Conservation (phyloP, 2,888 invertebrate genomes). For the Hirtodrosophila cameraria region DNA sequence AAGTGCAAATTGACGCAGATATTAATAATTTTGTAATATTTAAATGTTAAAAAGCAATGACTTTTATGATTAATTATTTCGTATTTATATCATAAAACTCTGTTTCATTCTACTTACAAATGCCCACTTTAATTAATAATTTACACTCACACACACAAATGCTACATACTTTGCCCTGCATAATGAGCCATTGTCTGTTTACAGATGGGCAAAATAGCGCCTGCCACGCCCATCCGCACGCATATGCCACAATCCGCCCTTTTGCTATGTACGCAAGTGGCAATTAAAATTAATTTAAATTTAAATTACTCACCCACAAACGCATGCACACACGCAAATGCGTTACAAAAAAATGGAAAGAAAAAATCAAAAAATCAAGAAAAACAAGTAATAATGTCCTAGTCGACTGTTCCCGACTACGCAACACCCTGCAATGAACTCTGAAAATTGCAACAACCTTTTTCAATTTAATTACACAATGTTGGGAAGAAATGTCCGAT, state of each 20-base stretch:
- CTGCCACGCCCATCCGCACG: slow-evolving; percentile 15
- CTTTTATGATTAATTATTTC: no score
- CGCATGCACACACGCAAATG: not conserved
- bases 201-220: slow-evolving; percentile 29
- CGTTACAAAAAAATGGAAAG: slow-evolving; percentile 1
- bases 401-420: no score
- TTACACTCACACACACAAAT: slow-evolving; percentile 9
- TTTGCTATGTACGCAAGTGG: slow-evolving; percentile 47
- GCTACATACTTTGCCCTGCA: slow-evolving; percentile 9
- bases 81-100: not conserved
- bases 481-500: no score
- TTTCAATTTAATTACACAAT: no score
- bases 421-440: no score
- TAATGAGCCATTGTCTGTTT: slow-evolving; percentile 48
- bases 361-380: slow-evolving; percentile 25
- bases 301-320: slow-evolving; percentile 54
- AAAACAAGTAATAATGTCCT: slow-evolving; percentile 5
- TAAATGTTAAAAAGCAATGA: no score
- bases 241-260: slow-evolving; percentile 4
- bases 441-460: no score
- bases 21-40: no score
- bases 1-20: no score
- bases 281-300: slow-evolving; percentile 79
- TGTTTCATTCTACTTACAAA: not conserved
- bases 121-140: slow-evolving; percentile 46